Percentiles rank a stretch among this genome's conserved stretches.
These are phyloP conservation scores for Illadopsis cleaveri DNA, from an alignment of 2,113 vertebrate species.

Conservation along the genomic window DNA sequence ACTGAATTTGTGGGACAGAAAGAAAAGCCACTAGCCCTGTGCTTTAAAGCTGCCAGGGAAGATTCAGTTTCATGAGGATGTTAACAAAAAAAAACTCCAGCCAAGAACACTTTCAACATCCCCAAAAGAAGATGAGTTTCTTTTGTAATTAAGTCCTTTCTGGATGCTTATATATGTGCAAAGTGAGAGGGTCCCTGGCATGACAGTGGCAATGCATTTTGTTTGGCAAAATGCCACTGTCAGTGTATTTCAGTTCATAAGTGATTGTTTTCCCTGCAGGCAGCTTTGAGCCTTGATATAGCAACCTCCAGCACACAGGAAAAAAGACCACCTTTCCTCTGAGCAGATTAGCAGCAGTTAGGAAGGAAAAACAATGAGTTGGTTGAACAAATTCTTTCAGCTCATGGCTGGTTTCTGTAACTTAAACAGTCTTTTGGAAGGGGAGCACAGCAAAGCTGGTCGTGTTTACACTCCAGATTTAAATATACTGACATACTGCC, in stretches of 20 bases:
- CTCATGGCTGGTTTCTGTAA: background rate
- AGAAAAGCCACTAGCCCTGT: background rate
- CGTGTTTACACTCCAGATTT: constrained; percentile 1
- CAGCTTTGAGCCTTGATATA: background rate
- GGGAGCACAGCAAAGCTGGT: background rate
- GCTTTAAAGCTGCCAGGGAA: background rate
- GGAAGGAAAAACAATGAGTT: background rate
- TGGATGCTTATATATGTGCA: background rate
- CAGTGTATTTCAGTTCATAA: background rate
- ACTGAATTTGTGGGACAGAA: background rate
- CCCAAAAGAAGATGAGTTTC: background rate
- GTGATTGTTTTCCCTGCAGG: background rate
- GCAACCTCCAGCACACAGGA: background rate
- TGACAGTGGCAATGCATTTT: background rate
- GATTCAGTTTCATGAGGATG: background rate
- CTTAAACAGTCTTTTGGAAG: background rate
- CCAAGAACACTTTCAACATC: background rate
- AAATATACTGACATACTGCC: background rate
- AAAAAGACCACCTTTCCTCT: background rate
- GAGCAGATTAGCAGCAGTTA: background rate
- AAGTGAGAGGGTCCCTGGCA: background rate
- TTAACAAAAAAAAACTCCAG: background rate
- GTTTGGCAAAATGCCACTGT: background rate
- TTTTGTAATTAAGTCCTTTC: constrained; percentile 20
- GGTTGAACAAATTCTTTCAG: background rate